Evolutionary conservation across 2,888 invertebrate genomes (phyloP), one percentile per base, ranked within the genome.

Genomic region (Xanthorhoe designata): DNA sequence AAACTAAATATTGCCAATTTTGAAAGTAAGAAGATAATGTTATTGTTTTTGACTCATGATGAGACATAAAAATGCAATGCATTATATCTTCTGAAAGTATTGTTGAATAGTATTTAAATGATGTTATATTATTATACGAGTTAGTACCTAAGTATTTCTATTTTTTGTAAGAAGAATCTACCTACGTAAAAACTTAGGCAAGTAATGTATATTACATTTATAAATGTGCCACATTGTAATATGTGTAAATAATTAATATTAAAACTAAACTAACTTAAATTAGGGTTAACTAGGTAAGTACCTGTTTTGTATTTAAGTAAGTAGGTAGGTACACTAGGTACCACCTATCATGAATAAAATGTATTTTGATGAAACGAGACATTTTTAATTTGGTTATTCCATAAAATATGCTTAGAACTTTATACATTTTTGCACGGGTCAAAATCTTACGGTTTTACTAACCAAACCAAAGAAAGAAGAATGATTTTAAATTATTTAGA

Each of bases 1-100:
- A 91, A 74, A 88, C 92, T 0, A 93, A 90, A 77, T 91, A 90
- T 77, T 93, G 93, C 75, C 84, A 79, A 69, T 84, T 87, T 65
- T 74, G 75, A 62, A 79, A 84, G 73, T 82, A 74, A 77, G 13
- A 58, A 56, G 17, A 49, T 42, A 13, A 13, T 42, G 10, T 42
- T 13, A 42, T 42, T 42, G 38, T 13, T 45, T 49, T 45, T 49
- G 50, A 8, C 29, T 51, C 42, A 1, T 51, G 24, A 55, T 29
- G 38, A 24, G 47, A 15, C 47, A 47, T 13, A 42, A 53, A 47
- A 53, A 47, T 18, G 32, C 29, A 50, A 47, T 53, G 61, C 53
- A 66, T 52, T 66, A 51, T 68, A 52, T 65, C 47, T 51, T 61
- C 47, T 54, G 9, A 71, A 72, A 73, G 73, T 73, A 73, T 73